Evolutionary conservation across 2,888 invertebrate genomes (phyloP), one percentile per base, ranked within the genome.

Genomic region (Temnothorax unifasciatus): DNA sequence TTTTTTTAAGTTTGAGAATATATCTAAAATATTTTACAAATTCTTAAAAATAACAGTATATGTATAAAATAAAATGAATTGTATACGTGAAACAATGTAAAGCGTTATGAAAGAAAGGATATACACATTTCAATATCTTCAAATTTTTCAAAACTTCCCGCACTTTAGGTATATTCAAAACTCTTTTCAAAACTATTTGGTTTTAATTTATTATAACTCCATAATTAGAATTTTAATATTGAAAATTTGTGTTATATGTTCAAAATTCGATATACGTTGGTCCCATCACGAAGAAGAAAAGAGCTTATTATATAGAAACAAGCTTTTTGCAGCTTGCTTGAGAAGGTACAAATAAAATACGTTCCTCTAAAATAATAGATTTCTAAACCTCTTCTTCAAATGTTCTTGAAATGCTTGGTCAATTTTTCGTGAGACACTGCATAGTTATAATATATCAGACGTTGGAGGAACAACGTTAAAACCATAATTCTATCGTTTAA

Each of bases 341-440:
- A 3, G 52, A 69, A 52, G 25, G 0, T n/a, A 21, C 11, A 34
- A 34, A 68, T 29, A 29, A n/a, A 34, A 69, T 52, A 52, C 52
- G 13, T 52, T 69, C 15, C 21, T 47, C 11, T 29, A 34, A 50
- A 29, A 50, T 69, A 69, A 29, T 6, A 50, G 0, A 15, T 47
- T 3, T 66, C 25, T 15, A 41, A 66, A 66, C 0, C n/a, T 66
- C 18, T 61, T 44, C 29, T 29, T 47, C 3, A 34, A 75, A 34
- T 63, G 6, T 74, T 44, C n/a, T 54, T 6, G 3, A 47, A 59
- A 41, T 74, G 18, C 13, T 47, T 61, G 25, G 11, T 71, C 38
- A 75, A 63, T 75, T 47, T 75, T 47, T 61, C 47, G 21, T 34
- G 15, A 75, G 21, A 61, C 8, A 75, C 21, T 74, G 38, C 18